phyloP scores from a whole-genome alignment of 2,113 vertebrate genomes.

The Erythrocebus patas region DNA sequence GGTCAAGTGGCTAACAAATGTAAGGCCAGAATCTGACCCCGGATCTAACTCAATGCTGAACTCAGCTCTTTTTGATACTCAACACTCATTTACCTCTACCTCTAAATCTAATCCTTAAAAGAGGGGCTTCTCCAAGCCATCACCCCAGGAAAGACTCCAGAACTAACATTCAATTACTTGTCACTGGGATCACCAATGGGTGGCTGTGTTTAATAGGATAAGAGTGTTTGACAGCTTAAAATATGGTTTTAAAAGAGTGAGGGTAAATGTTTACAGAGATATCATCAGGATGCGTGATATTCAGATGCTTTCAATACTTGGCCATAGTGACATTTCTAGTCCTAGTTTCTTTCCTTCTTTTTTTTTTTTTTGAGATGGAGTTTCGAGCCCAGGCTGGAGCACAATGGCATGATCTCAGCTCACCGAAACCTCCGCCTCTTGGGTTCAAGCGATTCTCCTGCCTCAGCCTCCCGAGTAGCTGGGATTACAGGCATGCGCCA shows the following conservation, averaged over 20 bases:
- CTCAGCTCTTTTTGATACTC: background rate
- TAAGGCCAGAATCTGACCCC: background rate
- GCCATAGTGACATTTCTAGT: background rate
- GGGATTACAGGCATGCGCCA: no score
- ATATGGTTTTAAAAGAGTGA: background rate
- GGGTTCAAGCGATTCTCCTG: no score
- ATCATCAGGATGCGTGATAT: background rate
- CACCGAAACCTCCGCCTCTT: no score
- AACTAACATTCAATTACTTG: background rate
- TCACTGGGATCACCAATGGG: background rate
- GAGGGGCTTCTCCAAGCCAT: background rate
- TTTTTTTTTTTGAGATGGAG: no score
- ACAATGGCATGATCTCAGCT: no score
- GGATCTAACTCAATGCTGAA: background rate
- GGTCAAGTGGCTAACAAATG: fast-evolving
- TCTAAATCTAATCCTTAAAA: background rate
- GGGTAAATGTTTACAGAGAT: background rate
- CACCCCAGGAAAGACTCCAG: background rate
- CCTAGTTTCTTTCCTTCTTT: background rate
- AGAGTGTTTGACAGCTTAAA: background rate
- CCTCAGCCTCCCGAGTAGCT: no score
- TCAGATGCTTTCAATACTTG: background rate
- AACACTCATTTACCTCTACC: background rate
- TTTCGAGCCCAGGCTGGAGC: no score
- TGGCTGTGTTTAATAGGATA: background rate